Evolutionary conservation across 1,140 invertebrate genomes (phyloP), one percentile per base, ranked within the genome.

Genomic region (Tetramorium simillimum): DNA sequence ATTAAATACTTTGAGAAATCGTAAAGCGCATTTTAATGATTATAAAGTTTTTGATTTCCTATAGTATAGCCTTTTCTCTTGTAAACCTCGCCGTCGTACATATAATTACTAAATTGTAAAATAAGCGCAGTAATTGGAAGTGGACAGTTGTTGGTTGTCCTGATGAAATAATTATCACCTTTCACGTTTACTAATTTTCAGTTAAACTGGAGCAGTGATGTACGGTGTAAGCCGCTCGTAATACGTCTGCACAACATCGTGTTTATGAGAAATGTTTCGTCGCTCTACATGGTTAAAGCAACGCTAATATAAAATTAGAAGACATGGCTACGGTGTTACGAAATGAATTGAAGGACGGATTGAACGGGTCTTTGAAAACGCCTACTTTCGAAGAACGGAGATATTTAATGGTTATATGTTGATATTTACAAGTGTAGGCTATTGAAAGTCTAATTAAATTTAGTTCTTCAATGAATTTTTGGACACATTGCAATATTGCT

Each of bases 251-350:
- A 86, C 84, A 86, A 90, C 86, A 92, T 77, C 78, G 91, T 81
- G 92, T 89, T 93, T 91, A 89, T 91, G 87, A 92, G 87, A 91
- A 93, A 93, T 94, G 93, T 94, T 95, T 94, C 94, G 93, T 94
- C 93, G 94, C 93, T 95, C 93, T 94, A 94, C 92, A 91, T 92
- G 88, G 92, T 92, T 94, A 94, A 94, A 94, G 92, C 93, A 93
- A 94, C 93, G 93, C 89, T 93, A 93, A 94, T 93, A 92, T 81
- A 63, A 90, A 92, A 92, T 89, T 88, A 85, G 81, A 91, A 91
- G 90, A 92, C 87, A 88, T 87, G 92, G 89, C 89, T 86, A 89
- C 85, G 87, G 89, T 91, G 89, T 90, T 87, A 82, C 67, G 53
- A 89, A 90, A 90, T 86, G 65, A 90, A 86, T 88, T 72, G 86